phyloP scores from a whole-genome alignment of 2,113 vertebrate species.

The Actinemys pallida region DNA sequence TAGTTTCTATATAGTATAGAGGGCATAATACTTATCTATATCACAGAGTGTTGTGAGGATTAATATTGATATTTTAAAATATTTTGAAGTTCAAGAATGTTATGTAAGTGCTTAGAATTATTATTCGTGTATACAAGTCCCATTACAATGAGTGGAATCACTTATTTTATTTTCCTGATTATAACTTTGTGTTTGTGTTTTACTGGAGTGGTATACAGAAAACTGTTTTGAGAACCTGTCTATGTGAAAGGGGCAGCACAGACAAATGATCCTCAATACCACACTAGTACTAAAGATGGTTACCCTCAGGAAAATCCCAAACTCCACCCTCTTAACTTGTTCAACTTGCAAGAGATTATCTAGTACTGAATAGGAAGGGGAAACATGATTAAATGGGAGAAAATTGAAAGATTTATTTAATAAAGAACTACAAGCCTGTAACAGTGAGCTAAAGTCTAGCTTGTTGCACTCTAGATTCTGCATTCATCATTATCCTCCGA shows the following conservation, averaged over 20 bases:
- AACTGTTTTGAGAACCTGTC: neutral
- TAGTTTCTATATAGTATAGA: accelerated
- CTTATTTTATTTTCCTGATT: neutral
- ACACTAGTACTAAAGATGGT: neutral
- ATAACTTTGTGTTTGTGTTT: neutral
- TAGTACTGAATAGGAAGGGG: neutral
- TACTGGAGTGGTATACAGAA: neutral
- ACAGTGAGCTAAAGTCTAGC: neutral
- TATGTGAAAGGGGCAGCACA: neutral
- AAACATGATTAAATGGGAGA: neutral
- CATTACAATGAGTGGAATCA: neutral
- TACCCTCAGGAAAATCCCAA: neutral
- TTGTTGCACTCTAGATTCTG: neutral
- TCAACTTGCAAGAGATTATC: neutral
- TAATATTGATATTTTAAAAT: neutral
- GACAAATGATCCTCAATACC: neutral
- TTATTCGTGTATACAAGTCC: neutral
- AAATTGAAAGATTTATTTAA: accelerated
- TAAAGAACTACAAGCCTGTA: neutral
- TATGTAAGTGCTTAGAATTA: neutral
- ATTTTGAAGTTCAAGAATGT: neutral
- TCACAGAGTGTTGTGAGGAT: neutral
- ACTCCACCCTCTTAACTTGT: neutral
- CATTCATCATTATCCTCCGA: neutral
- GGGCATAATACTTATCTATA: neutral